Evolutionary conservation across 2,797 vertebrate species (phyloP).

Genomic region (Myotis planiceps): DNA sequence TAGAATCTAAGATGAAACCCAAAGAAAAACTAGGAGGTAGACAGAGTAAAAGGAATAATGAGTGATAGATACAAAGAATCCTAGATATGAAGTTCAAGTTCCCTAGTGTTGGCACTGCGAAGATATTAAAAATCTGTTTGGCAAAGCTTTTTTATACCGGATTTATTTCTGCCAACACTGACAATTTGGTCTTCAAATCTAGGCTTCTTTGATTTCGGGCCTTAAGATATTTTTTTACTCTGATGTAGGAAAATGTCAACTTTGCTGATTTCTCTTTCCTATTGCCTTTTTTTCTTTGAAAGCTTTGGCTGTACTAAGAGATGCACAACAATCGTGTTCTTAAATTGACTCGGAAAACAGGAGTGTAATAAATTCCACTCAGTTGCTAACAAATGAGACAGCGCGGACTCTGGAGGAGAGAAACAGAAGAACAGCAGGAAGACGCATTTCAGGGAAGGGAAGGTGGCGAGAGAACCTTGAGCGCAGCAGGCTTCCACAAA

Average conservation of each 20-base stretch:
- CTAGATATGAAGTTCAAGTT: slow-evolving; percentile 12
- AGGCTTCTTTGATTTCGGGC: slow-evolving; percentile 51
- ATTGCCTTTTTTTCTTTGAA: slow-evolving; percentile 64
- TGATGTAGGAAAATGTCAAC: slow-evolving; percentile 54
- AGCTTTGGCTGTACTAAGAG: slow-evolving; percentile 70
- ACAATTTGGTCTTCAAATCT: slow-evolving; percentile 41
- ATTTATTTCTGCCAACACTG: slow-evolving; percentile 26
- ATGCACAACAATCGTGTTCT: slow-evolving; percentile 77
- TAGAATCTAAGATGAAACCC: background rate
- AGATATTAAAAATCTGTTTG: slow-evolving; percentile 6
- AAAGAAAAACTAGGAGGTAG: background rate
- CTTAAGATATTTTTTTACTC: slow-evolving; percentile 21
- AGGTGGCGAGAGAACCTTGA: background rate
- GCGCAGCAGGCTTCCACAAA: background rate
- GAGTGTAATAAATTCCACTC: slow-evolving; percentile 68
- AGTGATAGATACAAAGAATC: slow-evolving; percentile 4
- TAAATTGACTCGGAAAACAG: slow-evolving; percentile 75
- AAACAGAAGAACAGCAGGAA: slow-evolving; percentile 62
- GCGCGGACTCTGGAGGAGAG: slow-evolving; percentile 9
- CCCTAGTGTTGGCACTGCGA: background rate
- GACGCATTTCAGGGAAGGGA: background rate
- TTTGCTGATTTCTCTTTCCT: slow-evolving; percentile 59
- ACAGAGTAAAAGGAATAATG: background rate
- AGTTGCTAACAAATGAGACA: slow-evolving; percentile 69
- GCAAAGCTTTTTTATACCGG: slow-evolving; percentile 17